Percentiles rank a stretch among this genome's conserved stretches.
Evolutionary conservation across 2,113 vertebrate genomes (phyloP).

Genomic region (Syngnathoides biaculeatus): DNA sequence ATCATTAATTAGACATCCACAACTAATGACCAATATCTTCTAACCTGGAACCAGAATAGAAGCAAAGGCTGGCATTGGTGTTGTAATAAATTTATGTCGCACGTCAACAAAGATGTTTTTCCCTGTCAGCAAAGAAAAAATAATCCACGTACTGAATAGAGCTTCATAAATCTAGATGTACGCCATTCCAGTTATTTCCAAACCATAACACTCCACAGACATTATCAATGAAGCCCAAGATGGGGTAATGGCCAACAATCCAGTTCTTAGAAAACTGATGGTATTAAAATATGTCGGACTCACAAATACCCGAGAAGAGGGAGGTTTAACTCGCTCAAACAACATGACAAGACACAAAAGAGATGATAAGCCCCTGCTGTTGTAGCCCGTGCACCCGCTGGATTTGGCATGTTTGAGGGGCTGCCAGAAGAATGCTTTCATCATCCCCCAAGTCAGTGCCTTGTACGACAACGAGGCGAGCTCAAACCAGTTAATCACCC

Average conservation of each 20-base stretch:
- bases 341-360: slow-evolving; percentile 61
- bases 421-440: slow-evolving; percentile 77
- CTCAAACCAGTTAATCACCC: slow-evolving; percentile 51
- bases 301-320: slow-evolving; percentile 59
- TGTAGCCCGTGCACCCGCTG: slow-evolving; percentile 56
- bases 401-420: slow-evolving; percentile 63
- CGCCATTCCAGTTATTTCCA: slow-evolving; percentile 47
- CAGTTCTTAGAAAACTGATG: slow-evolving; percentile 49
- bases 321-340: slow-evolving; percentile 59
- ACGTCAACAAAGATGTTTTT: slow-evolving; percentile 23
- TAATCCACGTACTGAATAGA: slow-evolving; percentile 7
- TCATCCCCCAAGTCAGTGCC: slow-evolving; percentile 53
- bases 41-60: background rate
- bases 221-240: slow-evolving; percentile 33
- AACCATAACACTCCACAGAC: slow-evolving; percentile 23
- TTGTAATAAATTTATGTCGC: slow-evolving; percentile 8
- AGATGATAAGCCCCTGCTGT: slow-evolving; percentile 58
- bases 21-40: slow-evolving; percentile 4
- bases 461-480: slow-evolving; percentile 26
- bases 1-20: slow-evolving; percentile 10
- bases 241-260: slow-evolving; percentile 53
- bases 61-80: slow-evolving; percentile 10
- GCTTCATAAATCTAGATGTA: slow-evolving; percentile 38
- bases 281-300: slow-evolving; percentile 46
- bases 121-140: slow-evolving; percentile 9